Conservation (phyloP, 2,113 vertebrate species). For the Syngnathus typhle region DNA sequence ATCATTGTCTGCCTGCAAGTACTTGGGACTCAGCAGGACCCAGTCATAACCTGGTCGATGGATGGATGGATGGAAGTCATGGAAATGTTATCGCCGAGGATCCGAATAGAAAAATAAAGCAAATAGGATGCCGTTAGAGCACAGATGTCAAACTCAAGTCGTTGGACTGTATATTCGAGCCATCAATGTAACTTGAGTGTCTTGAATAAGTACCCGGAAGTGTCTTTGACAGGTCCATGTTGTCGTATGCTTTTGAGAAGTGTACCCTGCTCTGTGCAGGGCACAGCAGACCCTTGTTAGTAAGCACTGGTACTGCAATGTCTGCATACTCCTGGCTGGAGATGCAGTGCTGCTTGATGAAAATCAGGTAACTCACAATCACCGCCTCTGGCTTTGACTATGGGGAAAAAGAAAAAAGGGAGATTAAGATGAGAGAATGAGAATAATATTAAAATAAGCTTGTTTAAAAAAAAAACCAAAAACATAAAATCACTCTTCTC, state of each 20-base stretch:
- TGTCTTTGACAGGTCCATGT: slow-evolving; percentile 58
- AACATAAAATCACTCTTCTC: neutral
- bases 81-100: neutral
- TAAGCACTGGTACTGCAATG: slow-evolving; percentile 63
- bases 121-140: neutral
- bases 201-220: slow-evolving; percentile 62
- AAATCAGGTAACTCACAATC: slow-evolving; percentile 72
- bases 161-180: neutral
- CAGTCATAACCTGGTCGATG: slow-evolving; percentile 66
- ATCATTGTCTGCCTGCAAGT: slow-evolving; percentile 62
- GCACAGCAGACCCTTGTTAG: slow-evolving; percentile 65
- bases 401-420: neutral
- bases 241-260: slow-evolving; percentile 69
- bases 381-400: slow-evolving; percentile 64
- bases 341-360: slow-evolving; percentile 70
- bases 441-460: neutral
- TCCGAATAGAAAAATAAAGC: neutral
- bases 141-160: no score
- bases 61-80: neutral
- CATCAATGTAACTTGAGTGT: neutral
- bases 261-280: slow-evolving; percentile 59
- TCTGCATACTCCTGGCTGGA: slow-evolving; percentile 51
- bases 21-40: slow-evolving; percentile 67
- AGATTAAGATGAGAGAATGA: neutral
- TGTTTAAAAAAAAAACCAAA: neutral